Evolutionary conservation across 2,113 vertebrate genomes (phyloP).

Genomic region (Peromyscus maniculatus): DNA sequence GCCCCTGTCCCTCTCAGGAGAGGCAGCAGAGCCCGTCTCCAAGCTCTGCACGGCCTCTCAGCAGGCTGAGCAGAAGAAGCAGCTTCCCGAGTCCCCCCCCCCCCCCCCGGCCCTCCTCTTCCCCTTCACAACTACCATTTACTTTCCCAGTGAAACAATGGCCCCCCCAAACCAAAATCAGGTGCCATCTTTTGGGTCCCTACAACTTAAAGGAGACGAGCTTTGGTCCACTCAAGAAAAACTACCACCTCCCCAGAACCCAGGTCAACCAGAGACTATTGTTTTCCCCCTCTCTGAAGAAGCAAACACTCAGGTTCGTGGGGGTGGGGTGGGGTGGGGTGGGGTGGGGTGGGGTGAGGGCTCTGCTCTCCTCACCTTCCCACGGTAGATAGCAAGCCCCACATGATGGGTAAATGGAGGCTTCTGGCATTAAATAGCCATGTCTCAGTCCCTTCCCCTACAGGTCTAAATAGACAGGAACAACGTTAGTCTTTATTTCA

Average conservation of each 20-base stretch:
- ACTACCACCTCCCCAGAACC: too few relatives aligned
- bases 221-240: neutral
- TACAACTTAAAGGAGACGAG: too few relatives aligned
- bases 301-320: neutral
- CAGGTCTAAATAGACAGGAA: neutral
- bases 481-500: neutral
- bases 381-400: neutral
- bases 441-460: neutral
- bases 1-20: neutral
- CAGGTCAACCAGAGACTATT: accelerated
- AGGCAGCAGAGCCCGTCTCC: neutral
- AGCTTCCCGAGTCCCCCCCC: too few relatives aligned
- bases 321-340: too few relatives aligned
- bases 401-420: neutral
- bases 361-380: too few relatives aligned
- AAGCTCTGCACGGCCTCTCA: neutral
- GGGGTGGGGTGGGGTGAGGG: too few relatives aligned
- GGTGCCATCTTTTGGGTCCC: neutral
- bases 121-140: neutral
- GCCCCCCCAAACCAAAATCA: neutral
- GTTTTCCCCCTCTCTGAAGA: neutral
- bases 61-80: neutral
- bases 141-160: neutral
- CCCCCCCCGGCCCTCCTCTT: neutral
- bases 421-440: neutral